Evolutionary conservation across 1,140 invertebrate genomes (phyloP).

Genomic region (Charaxes varanes): DNA sequence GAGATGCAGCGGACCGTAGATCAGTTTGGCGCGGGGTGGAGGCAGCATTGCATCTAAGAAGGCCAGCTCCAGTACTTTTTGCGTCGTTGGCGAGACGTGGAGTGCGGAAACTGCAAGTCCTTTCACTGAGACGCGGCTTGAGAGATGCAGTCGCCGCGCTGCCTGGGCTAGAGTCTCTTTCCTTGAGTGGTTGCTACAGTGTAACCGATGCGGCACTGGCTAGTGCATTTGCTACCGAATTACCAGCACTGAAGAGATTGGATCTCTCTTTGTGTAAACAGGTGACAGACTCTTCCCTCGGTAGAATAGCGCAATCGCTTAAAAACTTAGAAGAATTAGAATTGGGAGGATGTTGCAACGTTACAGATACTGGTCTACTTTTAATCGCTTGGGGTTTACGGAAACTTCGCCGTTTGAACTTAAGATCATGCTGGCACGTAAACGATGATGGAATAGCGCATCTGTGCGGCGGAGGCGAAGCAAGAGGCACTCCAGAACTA

Average conservation of each 20-base stretch:
- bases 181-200: conserved; percentile 94
- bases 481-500: conserved; percentile 81
- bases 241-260: conserved; percentile 83
- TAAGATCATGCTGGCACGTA: conserved; percentile 93
- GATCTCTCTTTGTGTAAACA: conserved; percentile 96
- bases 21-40: conserved; percentile 95
- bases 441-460: conserved; percentile 92
- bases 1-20: conserved; percentile 92
- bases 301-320: conserved; percentile 88
- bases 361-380: conserved; percentile 90
- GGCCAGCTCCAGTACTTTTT: conserved; percentile 88
- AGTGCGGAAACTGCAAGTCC: conserved; percentile 90
- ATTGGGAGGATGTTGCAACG: conserved; percentile 91
- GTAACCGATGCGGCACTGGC: conserved; percentile 88
- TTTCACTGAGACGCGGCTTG: conserved; percentile 88
- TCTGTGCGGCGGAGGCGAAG: conserved; percentile 84
- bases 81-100: conserved; percentile 89
- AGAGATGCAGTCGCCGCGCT: conserved; percentile 90
- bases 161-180: conserved; percentile 90
- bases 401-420: conserved; percentile 87
- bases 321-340: conserved; percentile 91
- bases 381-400: conserved; percentile 90
- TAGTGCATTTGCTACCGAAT: conserved; percentile 85
- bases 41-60: conserved; percentile 90
- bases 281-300: conserved; percentile 89